phyloP scores from a whole-genome alignment of 64 coral and sea anemone genomes.

The Pachyseris speciosa region DNA sequence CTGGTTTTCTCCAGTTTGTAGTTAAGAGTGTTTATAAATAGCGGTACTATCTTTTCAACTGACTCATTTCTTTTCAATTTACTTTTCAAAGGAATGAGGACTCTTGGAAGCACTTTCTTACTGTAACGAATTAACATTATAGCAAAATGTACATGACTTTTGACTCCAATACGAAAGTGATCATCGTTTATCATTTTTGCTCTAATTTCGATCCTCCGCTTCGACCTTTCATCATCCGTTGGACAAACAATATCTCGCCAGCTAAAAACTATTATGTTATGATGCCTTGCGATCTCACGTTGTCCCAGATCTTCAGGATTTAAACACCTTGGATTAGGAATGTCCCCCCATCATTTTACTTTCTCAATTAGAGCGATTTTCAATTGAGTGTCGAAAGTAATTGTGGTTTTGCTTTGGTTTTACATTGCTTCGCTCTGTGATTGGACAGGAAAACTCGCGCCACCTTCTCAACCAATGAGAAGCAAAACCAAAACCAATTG shows the following conservation, averaged over 20 bases:
- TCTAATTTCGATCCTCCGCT: conserved; percentile 15
- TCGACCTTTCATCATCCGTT: background rate
- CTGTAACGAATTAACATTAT: conserved; percentile 55
- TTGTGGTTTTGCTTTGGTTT: too few relatives aligned
- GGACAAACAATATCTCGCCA: conserved; percentile 83
- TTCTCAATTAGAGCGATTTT: too few relatives aligned
- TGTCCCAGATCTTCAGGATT: conserved; percentile 84
- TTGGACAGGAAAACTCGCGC: too few relatives aligned
- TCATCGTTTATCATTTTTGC: conserved; percentile 54
- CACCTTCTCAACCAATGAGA: too few relatives aligned
- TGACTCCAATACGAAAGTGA: conserved; percentile 51
- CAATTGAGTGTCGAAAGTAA: too few relatives aligned
- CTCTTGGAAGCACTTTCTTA: conserved; percentile 32
- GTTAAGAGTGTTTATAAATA: conserved; percentile 17
- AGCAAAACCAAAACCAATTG: too few relatives aligned
- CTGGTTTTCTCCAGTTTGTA: background rate
- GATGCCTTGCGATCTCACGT: conserved; percentile 61
- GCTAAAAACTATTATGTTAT: conserved; percentile 66
- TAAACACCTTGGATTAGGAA: conserved; percentile 60
- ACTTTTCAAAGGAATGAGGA: conserved; percentile 13
- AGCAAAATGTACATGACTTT: conserved; percentile 78
- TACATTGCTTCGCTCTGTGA: too few relatives aligned
- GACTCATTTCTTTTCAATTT: background rate
- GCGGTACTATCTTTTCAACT: background rate
- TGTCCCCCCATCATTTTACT: conserved; percentile 8